These are phyloP conservation scores for Proterorhinus semilunaris DNA, from an alignment of 2,113 vertebrate species.

Conservation along the genomic window DNA sequence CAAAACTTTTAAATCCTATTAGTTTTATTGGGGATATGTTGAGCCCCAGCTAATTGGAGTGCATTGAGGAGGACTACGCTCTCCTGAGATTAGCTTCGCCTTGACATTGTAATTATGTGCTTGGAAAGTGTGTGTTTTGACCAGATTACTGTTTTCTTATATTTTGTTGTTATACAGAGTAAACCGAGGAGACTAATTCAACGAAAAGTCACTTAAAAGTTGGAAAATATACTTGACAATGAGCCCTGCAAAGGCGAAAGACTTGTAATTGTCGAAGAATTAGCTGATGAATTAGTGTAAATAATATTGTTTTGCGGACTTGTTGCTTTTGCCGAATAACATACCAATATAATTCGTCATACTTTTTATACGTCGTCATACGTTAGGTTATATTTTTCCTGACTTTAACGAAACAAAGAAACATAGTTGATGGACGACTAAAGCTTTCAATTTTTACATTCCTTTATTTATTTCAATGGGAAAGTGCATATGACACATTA, in stretches of 20 bases:
- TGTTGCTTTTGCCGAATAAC: too few species aligned
- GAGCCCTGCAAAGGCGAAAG: not conserved
- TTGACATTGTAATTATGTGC: slow-evolving; percentile 10
- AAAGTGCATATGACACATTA: too few species aligned
- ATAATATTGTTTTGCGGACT: too few species aligned
- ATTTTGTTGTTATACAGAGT: not conserved
- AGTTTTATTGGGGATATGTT: slow-evolving; percentile 9
- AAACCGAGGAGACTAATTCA: not conserved
- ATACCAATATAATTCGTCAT: too few species aligned
- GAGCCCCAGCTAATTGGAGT: slow-evolving; percentile 17
- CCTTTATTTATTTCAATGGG: too few species aligned
- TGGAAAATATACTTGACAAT: not conserved
- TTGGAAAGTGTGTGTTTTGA: slow-evolving; percentile 6
- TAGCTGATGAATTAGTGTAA: too few species aligned
- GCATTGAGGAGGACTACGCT: not conserved
- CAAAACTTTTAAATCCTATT: slow-evolving; percentile 10
- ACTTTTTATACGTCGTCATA: too few species aligned
- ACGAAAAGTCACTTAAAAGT: not conserved
- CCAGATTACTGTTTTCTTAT: not conserved
- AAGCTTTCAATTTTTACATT: too few species aligned
- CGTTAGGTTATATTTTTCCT: too few species aligned
- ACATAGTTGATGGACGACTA: too few species aligned
- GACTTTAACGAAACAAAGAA: too few species aligned
- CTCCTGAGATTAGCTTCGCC: not conserved
- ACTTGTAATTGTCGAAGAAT: not conserved